Conservation (phyloP, 2,797 vertebrate genomes). For the Sebastes elongatus region DNA sequence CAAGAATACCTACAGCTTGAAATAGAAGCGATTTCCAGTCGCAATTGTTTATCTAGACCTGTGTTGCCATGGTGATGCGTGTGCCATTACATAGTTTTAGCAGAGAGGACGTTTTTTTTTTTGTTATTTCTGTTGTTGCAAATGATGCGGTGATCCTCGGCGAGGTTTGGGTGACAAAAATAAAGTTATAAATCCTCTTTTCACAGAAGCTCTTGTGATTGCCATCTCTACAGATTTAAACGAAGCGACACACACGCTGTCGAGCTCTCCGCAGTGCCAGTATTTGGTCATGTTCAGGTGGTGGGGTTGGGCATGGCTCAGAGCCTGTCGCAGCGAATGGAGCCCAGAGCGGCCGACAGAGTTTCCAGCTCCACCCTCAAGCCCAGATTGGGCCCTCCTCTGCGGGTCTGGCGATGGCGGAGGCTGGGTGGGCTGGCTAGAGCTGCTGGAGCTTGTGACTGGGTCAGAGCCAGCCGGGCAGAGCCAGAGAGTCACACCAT, state of each 20-base stretch:
- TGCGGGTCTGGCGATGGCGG: conserved; percentile 42
- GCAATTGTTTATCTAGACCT: conserved; percentile 37
- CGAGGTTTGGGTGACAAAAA: background rate
- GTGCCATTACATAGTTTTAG: conserved; percentile 4
- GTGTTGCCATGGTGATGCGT: conserved; percentile 38
- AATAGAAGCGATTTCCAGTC: conserved; percentile 37
- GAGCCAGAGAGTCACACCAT: conserved; percentile 68
- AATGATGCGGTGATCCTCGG: background rate
- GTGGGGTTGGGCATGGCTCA: conserved; percentile 68
- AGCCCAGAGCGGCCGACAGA: conserved; percentile 47
- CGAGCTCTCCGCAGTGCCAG: conserved; percentile 30
- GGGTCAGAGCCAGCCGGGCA: conserved; percentile 57
- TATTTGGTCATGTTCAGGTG: conserved; percentile 71
- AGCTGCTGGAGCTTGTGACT: conserved; percentile 61
- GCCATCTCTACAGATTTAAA: conserved; percentile 38
- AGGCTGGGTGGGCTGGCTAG: conserved; percentile 59
- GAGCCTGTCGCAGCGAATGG: conserved; percentile 48
- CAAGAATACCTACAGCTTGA: conserved; percentile 35
- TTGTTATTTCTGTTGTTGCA: background rate
- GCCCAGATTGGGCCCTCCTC: conserved; percentile 54
- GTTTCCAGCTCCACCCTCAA: conserved; percentile 60
- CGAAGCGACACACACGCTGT: conserved; percentile 8
- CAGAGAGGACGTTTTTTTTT: background rate
- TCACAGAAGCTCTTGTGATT: background rate
- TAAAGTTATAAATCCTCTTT: conserved; percentile 26